Evolutionary conservation across 2,797 vertebrate species (phyloP), one percentile per base, ranked within the genome.

Genomic region (Antennarius maculatus): DNA sequence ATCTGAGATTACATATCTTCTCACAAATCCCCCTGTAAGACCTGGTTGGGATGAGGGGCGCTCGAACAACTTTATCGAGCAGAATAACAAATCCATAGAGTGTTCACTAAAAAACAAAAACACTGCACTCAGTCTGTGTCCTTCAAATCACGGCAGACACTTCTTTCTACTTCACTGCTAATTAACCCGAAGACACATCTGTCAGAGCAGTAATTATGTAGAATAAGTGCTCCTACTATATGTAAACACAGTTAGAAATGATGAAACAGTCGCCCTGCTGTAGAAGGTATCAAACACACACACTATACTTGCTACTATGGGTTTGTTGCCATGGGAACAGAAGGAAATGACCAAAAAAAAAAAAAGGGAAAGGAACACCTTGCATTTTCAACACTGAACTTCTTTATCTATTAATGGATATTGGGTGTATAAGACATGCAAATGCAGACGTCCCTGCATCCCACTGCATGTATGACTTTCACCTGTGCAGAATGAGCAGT

Each of bases 281-380:
- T 3, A 43, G 41, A 60, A 53, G 52, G 51, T 51, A 64, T 60
- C 45, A 28, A 42, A 59, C 58, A 34, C 23, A 45, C 50, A 52
- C 29, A 31, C 2, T 3, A 14, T 6, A 64, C 58, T 52, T 61
- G 16, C 34, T 34, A 12, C 61, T 18, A 16, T 29, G 10, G 37
- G 27, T 57, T 41, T 51, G 77, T 85, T 80, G 54, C 68, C 68
- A 65, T 79, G 68, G 80, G 45, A 79, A 83, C 72, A 58, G 41
- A 80, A 82, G 58, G 60, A 50, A 57, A 75, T 61, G 66, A 65
- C 50, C 11, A 2, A 62, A 64, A 79, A 71, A 63, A 13, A 11
- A 61, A 61, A 79, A 71, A 58, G 16, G 6, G 69, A 11, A 7
- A 60, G 54, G 37, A 66, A 68, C 46, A 74, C 41, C 54, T 76